phyloP scores from a whole-genome alignment of 2,113 vertebrate species.

The Rhea americana region DNA sequence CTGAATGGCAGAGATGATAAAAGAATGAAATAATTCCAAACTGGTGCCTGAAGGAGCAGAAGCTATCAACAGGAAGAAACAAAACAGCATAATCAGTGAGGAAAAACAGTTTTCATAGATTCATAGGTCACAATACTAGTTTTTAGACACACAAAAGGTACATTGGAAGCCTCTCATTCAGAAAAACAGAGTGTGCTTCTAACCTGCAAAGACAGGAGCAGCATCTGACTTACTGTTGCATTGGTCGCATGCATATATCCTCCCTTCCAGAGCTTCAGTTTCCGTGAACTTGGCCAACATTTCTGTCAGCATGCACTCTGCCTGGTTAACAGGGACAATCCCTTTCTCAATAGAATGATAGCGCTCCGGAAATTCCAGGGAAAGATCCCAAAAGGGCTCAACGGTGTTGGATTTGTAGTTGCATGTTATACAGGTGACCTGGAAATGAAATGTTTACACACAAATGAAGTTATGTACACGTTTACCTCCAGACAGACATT shows the following conservation, averaged over 20 bases:
- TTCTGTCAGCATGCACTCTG: slow-evolving; percentile 93
- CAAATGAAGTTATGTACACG: neutral
- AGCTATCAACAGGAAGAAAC: neutral
- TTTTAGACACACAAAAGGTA: neutral
- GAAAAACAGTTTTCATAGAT: neutral
- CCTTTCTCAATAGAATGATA: slow-evolving; percentile 91
- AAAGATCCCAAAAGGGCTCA: slow-evolving; percentile 98
- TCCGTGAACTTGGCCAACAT: slow-evolving; percentile 99
- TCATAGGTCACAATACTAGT: rapidly evolving
- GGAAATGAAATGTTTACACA: slow-evolving; percentile 13
- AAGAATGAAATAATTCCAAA: neutral
- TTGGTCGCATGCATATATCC: slow-evolving; percentile 97
- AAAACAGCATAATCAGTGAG: neutral
- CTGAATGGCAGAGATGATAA: neutral
- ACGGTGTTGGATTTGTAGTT: slow-evolving; percentile 97
- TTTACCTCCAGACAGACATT: neutral
- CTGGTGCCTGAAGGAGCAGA: neutral
- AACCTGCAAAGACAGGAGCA: neutral
- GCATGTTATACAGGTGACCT: slow-evolving; percentile 97
- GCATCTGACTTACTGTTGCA: slow-evolving; percentile 91
- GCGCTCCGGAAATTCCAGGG: slow-evolving; percentile 95
- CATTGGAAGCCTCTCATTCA: neutral
- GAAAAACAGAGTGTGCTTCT: neutral
- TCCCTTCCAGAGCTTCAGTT: slow-evolving; percentile 94
- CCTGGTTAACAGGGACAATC: slow-evolving; percentile 79